Evolutionary conservation across 2,113 vertebrate species (phyloP).

Genomic region (Uropsilus gracilis): DNA sequence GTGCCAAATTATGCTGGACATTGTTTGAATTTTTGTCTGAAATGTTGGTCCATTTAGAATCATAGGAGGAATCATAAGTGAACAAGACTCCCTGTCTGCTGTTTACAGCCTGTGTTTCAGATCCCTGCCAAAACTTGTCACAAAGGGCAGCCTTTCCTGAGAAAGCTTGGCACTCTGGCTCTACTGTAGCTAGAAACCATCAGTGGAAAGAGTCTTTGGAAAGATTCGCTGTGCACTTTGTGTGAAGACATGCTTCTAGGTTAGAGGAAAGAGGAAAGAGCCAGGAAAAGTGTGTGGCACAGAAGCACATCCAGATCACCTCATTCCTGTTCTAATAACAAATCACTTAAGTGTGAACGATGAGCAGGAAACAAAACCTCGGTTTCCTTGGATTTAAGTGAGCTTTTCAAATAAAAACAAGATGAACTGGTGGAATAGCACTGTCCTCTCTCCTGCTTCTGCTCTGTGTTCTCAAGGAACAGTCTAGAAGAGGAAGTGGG

Average conservation of each 20-base stretch:
- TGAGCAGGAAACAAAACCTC: background rate
- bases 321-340: slow-evolving; percentile 31
- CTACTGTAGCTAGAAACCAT: slow-evolving; percentile 53
- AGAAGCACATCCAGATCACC: slow-evolving; percentile 27
- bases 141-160: background rate
- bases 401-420: background rate
- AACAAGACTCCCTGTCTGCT: background rate
- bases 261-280: slow-evolving; percentile 19
- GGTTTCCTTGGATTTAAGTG: background rate
- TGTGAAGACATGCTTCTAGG: slow-evolving; percentile 40
- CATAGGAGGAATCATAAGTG: background rate
- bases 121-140: background rate
- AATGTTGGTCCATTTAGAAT: background rate
- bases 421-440: background rate
- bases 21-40: background rate
- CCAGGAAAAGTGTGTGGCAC: background rate
- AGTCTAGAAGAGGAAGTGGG: background rate
- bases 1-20: background rate
- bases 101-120: background rate
- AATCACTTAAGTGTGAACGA: slow-evolving; percentile 39
- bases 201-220: slow-evolving; percentile 18
- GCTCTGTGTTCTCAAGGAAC: background rate
- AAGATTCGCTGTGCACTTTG: background rate
- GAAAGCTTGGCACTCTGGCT: background rate
- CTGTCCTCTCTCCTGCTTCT: background rate